These are phyloP conservation scores for Trichonephila inaurata DNA, from an alignment of 1,140 invertebrate genomes.

Conservation along the genomic window DNA sequence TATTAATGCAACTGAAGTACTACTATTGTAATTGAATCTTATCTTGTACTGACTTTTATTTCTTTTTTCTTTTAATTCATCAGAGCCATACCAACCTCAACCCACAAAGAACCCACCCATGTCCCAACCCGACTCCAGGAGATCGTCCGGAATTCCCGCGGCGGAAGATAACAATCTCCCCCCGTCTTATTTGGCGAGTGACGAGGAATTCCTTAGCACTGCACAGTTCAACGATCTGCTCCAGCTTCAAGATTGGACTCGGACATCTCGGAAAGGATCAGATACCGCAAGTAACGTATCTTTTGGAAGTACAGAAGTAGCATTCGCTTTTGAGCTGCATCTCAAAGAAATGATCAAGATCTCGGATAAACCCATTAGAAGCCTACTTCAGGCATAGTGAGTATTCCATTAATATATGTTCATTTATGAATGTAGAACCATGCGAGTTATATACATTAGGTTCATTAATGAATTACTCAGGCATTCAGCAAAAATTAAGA, in stretches of 20 bases:
- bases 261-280: conserved; percentile 73
- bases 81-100: background rate
- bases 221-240: conserved; percentile 73
- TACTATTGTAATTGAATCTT: no score
- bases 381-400: conserved; percentile 81
- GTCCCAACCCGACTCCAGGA: conserved; percentile 38
- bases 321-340: conserved; percentile 79
- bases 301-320: conserved; percentile 73
- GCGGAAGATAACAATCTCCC: conserved; percentile 16
- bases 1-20: no score
- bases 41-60: background rate
- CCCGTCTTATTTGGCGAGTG: conserved; percentile 64
- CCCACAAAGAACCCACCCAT: background rate
- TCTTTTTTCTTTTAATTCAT: background rate
- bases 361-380: conserved; percentile 82
- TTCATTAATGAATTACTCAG: no score
- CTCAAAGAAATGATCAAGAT: conserved; percentile 81
- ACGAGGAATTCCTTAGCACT: conserved; percentile 71
- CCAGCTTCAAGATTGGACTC: conserved; percentile 69
- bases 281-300: conserved; percentile 77
- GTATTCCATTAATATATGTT: background rate
- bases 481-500: no score
- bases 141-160: conserved; percentile 48
- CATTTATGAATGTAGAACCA: no score
- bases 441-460: no score